Evolutionary conservation across 2,113 vertebrate genomes (phyloP), one percentile per base, ranked within the genome.

Genomic region (Hystrix cristata): DNA sequence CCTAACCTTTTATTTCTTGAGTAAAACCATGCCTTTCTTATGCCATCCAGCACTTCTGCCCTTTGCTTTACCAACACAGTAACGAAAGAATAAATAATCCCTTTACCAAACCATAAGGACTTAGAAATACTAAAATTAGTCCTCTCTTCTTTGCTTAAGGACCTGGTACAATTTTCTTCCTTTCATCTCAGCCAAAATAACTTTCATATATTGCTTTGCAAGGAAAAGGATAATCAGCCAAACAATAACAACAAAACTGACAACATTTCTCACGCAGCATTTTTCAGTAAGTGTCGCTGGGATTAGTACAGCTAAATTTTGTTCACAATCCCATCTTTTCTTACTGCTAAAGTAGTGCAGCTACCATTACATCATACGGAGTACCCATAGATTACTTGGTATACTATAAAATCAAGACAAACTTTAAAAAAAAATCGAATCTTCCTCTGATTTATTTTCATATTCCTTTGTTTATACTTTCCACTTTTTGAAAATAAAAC

Each of bases 201-300:
- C 48, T 87, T 64, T 34, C 12, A 7, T 59, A 8, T 15, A 69
- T 31, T 27, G 34, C 80, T 94, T 87, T 67, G 76, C 6, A 91
- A 60, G 48, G 74, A 91, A 91, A 81, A 29, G 82, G 78, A 95
- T 55, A 86, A 86, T 7, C 7, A 81, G 91, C 65, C 46, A 96
- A 91, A 79, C 62, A 23, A 59, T 25, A 67, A 86, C n/a, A 12
- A 86, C 69, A 90, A 87, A 86, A 15, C 19, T 60, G 38, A 67
- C 38, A 38, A 59, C 38, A 86, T 29, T 81, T 81, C 31, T 86
- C 29, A 5, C n/a, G 67, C 38, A 92, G 38, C 25, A 19, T 7
- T 51, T 67, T 92, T 83, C 69, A 84, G 31, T 81, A 76, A 46
- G 53, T 29, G 27, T 55, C 34, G 38, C 11, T 64, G 74, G 59